A percentile compares a stretch with the other conserved stretches of the same genome.
Evolutionary conservation across 2,113 vertebrate species (phyloP).

Genomic region (Amia ocellicauda): DNA sequence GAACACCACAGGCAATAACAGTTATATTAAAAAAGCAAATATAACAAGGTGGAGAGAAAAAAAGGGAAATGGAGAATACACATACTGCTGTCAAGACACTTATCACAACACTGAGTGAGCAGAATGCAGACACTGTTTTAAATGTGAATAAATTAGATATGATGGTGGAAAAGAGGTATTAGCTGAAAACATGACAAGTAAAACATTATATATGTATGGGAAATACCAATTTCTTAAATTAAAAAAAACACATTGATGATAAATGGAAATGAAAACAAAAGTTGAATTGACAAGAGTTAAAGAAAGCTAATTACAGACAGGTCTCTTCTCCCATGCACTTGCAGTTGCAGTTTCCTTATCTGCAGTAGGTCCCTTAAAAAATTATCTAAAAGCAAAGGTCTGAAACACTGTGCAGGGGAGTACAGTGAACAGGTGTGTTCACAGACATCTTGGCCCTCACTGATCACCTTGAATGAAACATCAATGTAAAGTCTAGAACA

Average conservation of each 20-base stretch:
- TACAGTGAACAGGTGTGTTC: not conserved
- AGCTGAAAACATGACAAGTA: constrained; percentile 30
- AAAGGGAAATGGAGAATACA: constrained; percentile 2
- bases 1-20: constrained; percentile 15
- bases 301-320: constrained; percentile 51
- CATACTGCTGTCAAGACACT: constrained; percentile 26
- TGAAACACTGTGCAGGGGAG: constrained; percentile 10
- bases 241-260: no score
- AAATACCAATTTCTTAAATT: constrained; percentile 48
- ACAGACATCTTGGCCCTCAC: constrained; percentile 9
- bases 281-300: constrained; percentile 50
- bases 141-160: constrained; percentile 52
- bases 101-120: constrained; percentile 5
- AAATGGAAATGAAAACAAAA: constrained; percentile 42
- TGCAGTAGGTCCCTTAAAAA: constrained; percentile 53
- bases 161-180: constrained; percentile 33
- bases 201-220: constrained; percentile 23
- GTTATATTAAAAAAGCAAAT: constrained; percentile 21
- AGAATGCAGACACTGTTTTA: constrained; percentile 32
- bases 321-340: constrained; percentile 45
- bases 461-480: constrained; percentile 38
- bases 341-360: constrained; percentile 39
- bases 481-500: constrained; percentile 35
- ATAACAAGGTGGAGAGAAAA: not conserved
- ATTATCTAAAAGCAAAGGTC: constrained; percentile 34